These are phyloP conservation scores for Papilio aristodemus DNA, from an alignment of 1,140 invertebrate species.

Conservation along the genomic window DNA sequence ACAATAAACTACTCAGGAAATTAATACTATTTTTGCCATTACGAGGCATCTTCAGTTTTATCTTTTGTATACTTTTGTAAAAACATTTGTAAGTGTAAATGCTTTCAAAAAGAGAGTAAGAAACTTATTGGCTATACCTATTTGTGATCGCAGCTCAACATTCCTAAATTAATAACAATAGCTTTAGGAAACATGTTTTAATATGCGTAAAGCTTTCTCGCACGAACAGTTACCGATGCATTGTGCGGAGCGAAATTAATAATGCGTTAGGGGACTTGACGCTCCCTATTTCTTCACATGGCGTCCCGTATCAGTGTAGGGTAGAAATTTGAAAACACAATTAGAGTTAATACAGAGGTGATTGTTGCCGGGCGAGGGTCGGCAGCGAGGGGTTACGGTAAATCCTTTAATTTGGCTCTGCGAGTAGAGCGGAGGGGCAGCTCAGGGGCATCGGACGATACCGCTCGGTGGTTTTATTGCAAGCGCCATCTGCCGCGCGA, in stretches of 20 bases:
- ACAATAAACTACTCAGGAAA: not conserved
- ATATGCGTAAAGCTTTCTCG: constrained; percentile 38
- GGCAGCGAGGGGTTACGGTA: constrained; percentile 70
- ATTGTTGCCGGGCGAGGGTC: constrained; percentile 75
- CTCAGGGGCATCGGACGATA: constrained; percentile 62
- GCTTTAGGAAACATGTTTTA: not conserved
- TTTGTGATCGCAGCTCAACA: not conserved
- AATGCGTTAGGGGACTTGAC: constrained; percentile 54
- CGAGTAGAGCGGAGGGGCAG: constrained; percentile 76
- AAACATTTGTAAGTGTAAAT: no score
- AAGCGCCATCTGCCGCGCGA: constrained; percentile 76
- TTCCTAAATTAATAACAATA: constrained; percentile 6
- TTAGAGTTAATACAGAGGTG: constrained; percentile 81
- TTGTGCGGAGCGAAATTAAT: constrained; percentile 61
- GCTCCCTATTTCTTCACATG: constrained; percentile 75
- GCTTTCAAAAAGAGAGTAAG: no score
- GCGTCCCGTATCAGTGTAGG: constrained; percentile 65
- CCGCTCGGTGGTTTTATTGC: constrained; percentile 80
- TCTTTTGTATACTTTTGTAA: no score
- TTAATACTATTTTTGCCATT: not conserved
- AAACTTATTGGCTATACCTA: not conserved
- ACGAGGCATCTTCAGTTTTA: not conserved
- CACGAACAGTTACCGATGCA: constrained; percentile 49
- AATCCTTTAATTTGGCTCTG: constrained; percentile 80
- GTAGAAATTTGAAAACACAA: constrained; percentile 79